These are phyloP conservation scores for Pimpla rufipes DNA, from an alignment of 2,888 invertebrate genomes.

Conservation along the genomic window DNA sequence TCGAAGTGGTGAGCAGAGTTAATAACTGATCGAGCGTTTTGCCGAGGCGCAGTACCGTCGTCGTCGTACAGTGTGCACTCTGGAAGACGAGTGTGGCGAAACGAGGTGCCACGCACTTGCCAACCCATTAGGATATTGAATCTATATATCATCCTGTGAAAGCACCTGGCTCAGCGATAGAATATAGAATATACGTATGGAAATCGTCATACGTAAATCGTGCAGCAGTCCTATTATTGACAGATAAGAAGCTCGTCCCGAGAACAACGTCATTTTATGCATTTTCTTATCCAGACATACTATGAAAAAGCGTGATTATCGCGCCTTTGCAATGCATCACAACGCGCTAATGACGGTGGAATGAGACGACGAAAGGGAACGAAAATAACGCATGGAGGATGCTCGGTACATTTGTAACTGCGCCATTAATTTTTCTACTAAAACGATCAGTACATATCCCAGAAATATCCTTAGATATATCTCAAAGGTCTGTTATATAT, in stretches of 20 bases:
- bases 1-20: conserved; percentile 30
- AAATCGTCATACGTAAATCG: not conserved
- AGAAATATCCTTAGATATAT: not conserved
- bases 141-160: conserved; percentile 49
- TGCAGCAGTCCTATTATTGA: not conserved
- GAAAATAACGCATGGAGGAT: not conserved
- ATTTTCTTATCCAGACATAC: not conserved
- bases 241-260: not conserved
- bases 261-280: not conserved
- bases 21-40: conserved; percentile 56
- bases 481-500: too few relatives aligned
- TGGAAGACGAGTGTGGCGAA: conserved; percentile 45
- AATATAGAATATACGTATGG: conserved; percentile 33
- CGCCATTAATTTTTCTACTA: not conserved
- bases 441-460: not conserved
- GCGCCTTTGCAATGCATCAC: not conserved
- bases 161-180: conserved; percentile 13
- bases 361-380: conserved; percentile 1
- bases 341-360: not conserved
- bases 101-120: conserved; percentile 54
- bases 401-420: not conserved
- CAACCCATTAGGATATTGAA: conserved; percentile 73
- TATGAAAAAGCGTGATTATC: not conserved
- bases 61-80: conserved; percentile 8
- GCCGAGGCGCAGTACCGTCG: not conserved